Evolutionary conservation across 1,140 invertebrate genomes (phyloP).

Genomic region (Orius laevigatus): DNA sequence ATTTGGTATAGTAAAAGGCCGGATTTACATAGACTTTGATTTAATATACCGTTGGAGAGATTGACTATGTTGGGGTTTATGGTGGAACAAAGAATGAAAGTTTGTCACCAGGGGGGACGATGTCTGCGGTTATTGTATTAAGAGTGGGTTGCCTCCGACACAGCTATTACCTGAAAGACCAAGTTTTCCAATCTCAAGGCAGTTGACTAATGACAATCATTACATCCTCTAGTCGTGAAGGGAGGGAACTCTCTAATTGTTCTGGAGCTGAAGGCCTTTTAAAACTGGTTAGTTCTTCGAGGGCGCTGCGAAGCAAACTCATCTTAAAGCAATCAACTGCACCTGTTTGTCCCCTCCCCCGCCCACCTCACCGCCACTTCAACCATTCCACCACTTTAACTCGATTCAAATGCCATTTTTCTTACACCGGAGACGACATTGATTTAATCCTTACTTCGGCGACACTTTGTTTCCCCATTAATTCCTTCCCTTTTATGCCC

Average conservation of each 20-base stretch:
- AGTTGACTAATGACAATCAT: slow-evolving; percentile 11
- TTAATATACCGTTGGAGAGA: too few relatives aligned
- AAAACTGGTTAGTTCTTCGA: not conserved
- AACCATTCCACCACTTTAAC: slow-evolving; percentile 1
- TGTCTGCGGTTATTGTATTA: too few relatives aligned
- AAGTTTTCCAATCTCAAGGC: slow-evolving; percentile 12
- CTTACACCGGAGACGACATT: not conserved
- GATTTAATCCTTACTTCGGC: too few relatives aligned
- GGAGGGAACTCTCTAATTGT: not conserved
- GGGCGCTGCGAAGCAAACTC: slow-evolving; percentile 1
- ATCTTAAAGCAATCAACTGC: slow-evolving; percentile 12
- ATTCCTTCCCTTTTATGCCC: too few relatives aligned
- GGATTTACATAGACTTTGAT: too few relatives aligned
- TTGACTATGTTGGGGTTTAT: too few relatives aligned
- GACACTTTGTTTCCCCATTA: too few relatives aligned
- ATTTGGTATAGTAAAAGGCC: too few relatives aligned
- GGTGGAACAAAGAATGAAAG: too few relatives aligned
- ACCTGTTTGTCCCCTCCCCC: not conserved
- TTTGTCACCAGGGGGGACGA: too few relatives aligned
- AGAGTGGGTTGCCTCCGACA: too few relatives aligned
- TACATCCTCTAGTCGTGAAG: slow-evolving; percentile 1
- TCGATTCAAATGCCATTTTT: slow-evolving; percentile 11
- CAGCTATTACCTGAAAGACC: not conserved
- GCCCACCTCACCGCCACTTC: not conserved
- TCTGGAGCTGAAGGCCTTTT: slow-evolving; percentile 1